Evolutionary conservation across 2,113 vertebrate genomes (phyloP).

Genomic region (Rutilus rutilus): DNA sequence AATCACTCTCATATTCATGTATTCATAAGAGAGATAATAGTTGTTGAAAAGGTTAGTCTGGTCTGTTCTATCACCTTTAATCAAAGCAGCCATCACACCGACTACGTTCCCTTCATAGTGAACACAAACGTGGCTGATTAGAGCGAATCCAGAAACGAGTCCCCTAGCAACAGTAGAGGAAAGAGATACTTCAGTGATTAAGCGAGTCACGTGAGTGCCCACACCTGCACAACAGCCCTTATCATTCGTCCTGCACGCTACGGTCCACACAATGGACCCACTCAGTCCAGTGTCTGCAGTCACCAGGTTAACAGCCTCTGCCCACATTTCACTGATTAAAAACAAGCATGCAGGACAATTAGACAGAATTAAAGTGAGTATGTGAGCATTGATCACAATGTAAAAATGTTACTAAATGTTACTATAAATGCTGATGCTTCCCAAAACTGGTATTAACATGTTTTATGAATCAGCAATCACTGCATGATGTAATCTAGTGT

Average conservation of each 20-base stretch:
- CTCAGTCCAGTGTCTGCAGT: constrained; percentile 48
- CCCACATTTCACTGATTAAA: constrained; percentile 12
- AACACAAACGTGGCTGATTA: constrained; percentile 37
- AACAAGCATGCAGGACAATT: constrained; percentile 1
- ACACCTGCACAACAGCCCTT: constrained; percentile 38
- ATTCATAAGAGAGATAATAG: constrained; percentile 22
- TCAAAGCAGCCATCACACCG: constrained; percentile 24
- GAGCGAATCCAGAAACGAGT: constrained; percentile 20
- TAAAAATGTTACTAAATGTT: background rate
- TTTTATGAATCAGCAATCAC: background rate
- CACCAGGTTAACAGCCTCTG: constrained; percentile 30
- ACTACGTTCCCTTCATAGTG: background rate
- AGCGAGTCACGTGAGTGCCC: constrained; percentile 21
- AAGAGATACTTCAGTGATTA: constrained; percentile 35
- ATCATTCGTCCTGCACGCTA: constrained; percentile 41
- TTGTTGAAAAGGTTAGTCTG: background rate
- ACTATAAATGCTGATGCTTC: background rate
- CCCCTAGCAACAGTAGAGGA: constrained; percentile 25
- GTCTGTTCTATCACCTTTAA: constrained; percentile 26
- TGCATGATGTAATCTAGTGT: background rate
- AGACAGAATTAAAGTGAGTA: background rate
- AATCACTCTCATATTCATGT: constrained; percentile 44
- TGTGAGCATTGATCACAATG: background rate
- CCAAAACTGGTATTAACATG: background rate
- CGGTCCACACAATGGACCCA: constrained; percentile 33